These are phyloP conservation scores for Netelia fuscicornis DNA, from an alignment of 2,888 invertebrate genomes.

Conservation along the genomic window DNA sequence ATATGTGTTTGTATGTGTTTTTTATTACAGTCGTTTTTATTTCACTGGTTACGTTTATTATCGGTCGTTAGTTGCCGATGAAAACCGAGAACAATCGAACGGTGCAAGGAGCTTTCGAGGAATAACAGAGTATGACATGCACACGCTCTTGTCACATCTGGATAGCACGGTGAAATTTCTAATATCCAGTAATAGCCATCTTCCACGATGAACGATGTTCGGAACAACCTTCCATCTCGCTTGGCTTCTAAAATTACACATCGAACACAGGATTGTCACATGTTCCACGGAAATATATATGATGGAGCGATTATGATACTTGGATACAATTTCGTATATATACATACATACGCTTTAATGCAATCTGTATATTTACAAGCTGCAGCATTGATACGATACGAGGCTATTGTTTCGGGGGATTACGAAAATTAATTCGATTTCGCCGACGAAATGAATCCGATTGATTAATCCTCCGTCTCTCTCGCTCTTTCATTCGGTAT, in stretches of 20 bases:
- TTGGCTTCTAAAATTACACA: not conserved
- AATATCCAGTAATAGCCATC: too few relatives aligned
- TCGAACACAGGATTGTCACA: not conserved
- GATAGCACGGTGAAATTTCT: too few relatives aligned
- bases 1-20: not conserved
- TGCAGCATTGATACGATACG: conserved; percentile 9
- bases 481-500: not conserved
- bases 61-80: conserved; percentile 42
- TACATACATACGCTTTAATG: not conserved
- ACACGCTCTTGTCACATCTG: too few relatives aligned
- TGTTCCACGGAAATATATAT: not conserved
- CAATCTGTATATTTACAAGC: not conserved
- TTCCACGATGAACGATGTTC: too few relatives aligned
- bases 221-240: not conserved
- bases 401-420: conserved; percentile 52
- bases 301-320: not conserved
- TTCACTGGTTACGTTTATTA: conserved; percentile 48
- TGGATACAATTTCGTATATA: not conserved
- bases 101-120: too few relatives aligned
- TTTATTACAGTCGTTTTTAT: conserved; percentile 15
- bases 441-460: conserved; percentile 51
- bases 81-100: not conserved
- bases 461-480: conserved; percentile 21
- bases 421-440: conserved; percentile 62
- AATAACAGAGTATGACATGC: too few relatives aligned